Base-by-base conservation (phyloP, 1,140 invertebrate species). In the Lasioglossum albipes region DNA sequence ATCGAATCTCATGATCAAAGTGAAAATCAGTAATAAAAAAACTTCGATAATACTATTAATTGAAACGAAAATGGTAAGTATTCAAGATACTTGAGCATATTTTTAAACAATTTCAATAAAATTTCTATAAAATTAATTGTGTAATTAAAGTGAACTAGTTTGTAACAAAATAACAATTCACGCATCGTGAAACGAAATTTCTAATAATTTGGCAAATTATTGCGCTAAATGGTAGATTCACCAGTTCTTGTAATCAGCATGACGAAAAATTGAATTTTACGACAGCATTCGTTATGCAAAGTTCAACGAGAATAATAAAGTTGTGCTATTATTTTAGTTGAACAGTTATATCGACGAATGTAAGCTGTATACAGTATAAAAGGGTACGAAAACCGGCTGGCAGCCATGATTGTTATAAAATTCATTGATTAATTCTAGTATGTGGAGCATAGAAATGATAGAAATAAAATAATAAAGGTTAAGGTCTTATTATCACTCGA, bases 341-440 rank as follows among this genome's bases (percentile, higher is more conserved):
- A 69, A 6, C 22, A 52, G 20, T 75, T 73, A 66, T 73, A 66
- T 66, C 49, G 57, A 74, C 20, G 31, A 73, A 70, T 57, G 36
- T 22, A 79, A 74, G 41, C 7, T 76, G 41, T 68, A 31, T 52
- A 13, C 22, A 52, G 27, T 68, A 73, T 66, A 84, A 78, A 87
- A 80, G 45, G 13, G 65, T 66, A 76, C 54, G 80, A 64, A 69
- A 82, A 86, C 89, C 89, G 90, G 84, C 85, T 85, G 90, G 88
- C 89, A 86, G 91, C 91, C 91, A 92, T 92, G 86, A 91, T 90
- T 86, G 81, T 91, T 87, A 82, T 83, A 89, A 88, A 91, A 90
- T 87, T 84, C 87, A 89, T 91, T 79, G 89, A 91, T 91, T 89
- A 82, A 85, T 83, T 83, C 78, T 79, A 82, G 72, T 84, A 87